Base-by-base conservation (phyloP, 2,888 invertebrate species). In the Sarcophaga rosellei region DNA sequence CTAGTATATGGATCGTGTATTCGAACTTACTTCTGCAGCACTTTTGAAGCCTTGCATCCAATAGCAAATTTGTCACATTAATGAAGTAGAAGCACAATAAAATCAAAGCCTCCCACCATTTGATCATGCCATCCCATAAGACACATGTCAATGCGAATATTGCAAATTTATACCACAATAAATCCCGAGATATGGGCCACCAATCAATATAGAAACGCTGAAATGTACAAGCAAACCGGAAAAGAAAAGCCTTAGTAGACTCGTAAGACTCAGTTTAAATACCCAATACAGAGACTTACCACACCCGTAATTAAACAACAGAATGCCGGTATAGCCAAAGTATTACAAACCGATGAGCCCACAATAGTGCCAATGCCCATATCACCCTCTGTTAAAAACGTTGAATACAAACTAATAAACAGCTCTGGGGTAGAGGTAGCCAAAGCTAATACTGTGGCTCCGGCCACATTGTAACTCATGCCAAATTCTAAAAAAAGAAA, bases 371-470 rank as follows among this genome's bases (percentile, higher is more conserved):
- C 97, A 53, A 97, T 95, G 57, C 97, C 97, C 89, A 97, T 96
- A 92, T 97, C 97, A 84, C 97, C 96, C 92, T 96, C 96, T 70
- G 97, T 96, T 91, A 97, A 96, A 93, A 97, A 97, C 57, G 97
- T 96, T 45, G 97, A 97, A 90, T 98, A 97, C 88, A 97, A 95
- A 92, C 97, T 97, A 78, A 97, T 97, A 93, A 98, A 98, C 66
- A 97, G 94, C 93, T 98, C 98, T 10, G 98, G 98, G 21, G 97
- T 97, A 65, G 97, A 97, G 25, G 97, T 98, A 35, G 97, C 98
- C n/a, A 98, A 96, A 25, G 98, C 98, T 97, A 98, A 98, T 92
- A 98, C 97, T 2, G 98, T 98, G 70, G 98, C 98, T 8, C 98
- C 98, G 25, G 98, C 98, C 87, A 98, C 97, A 93, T 98, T 98